A percentile compares a stretch with the other conserved stretches of the same genome.
Evolutionary conservation across 2,888 invertebrate genomes (phyloP).

Genomic region (Oxyteleia sp.): DNA sequence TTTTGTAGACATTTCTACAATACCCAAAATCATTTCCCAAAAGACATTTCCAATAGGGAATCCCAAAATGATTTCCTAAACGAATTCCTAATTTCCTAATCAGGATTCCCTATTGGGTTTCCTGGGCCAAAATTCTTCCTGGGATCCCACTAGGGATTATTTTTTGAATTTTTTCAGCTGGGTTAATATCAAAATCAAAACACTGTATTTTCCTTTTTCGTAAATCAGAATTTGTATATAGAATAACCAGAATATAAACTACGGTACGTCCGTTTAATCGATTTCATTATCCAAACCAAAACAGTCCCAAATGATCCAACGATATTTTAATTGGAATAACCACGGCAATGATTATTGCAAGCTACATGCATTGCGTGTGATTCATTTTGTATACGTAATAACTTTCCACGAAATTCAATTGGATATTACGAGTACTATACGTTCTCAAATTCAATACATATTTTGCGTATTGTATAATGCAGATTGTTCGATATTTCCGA

Average conservation of each 20-base stretch:
- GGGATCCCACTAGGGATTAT: too few relatives aligned
- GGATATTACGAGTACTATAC: slow-evolving; percentile 13
- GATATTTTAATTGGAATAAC: slow-evolving; percentile 9
- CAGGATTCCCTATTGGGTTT: too few relatives aligned
- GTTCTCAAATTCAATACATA: slow-evolving; percentile 47
- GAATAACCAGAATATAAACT: background rate
- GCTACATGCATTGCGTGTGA: slow-evolving; percentile 20
- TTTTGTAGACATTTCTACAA: too few relatives aligned
- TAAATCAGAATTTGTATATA: background rate
- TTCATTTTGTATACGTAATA: slow-evolving; percentile 24
- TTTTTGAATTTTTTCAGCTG: too few relatives aligned
- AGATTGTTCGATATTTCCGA: slow-evolving; percentile 35
- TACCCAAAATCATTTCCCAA: too few relatives aligned
- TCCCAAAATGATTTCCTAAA: too few relatives aligned
- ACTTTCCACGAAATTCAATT: slow-evolving; percentile 45
- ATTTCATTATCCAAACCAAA: slow-evolving; percentile 5
- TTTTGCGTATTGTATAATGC: slow-evolving; percentile 12
- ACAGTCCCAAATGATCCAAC: slow-evolving; percentile 8
- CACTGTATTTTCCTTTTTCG: too few relatives aligned
- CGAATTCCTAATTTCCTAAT: too few relatives aligned
- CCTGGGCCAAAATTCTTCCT: too few relatives aligned
- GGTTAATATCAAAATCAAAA: too few relatives aligned
- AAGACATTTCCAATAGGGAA: too few relatives aligned
- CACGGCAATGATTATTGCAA: slow-evolving; percentile 6
- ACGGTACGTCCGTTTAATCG: slow-evolving; percentile 7